Conservation (phyloP, 2,113 vertebrate genomes). For the Engraulis encrasicolus region DNA sequence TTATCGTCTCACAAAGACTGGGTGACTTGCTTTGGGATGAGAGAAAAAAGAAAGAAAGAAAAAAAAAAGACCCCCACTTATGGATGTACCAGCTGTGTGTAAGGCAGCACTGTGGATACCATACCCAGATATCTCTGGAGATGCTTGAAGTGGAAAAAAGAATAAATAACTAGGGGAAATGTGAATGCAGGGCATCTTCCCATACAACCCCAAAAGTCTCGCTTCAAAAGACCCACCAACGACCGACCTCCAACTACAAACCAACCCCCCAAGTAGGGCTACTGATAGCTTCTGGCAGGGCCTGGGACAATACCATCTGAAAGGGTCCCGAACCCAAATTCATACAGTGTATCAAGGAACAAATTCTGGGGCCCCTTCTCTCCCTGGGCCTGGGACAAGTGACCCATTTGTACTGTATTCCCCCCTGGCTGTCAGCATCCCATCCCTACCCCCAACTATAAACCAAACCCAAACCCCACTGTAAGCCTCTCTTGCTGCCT, state of each 20-base stretch:
- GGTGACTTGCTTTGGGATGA: slow-evolving; percentile 22
- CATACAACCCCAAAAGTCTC: not conserved
- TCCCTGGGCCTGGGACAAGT: no score
- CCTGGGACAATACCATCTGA: no score
- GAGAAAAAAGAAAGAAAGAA: no score
- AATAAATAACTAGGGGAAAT: not conserved
- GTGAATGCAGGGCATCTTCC: not conserved
- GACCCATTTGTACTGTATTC: no score
- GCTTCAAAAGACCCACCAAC: no score
- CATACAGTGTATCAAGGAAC: no score
- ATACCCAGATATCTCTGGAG: slow-evolving; percentile 4
- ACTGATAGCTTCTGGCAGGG: no score
- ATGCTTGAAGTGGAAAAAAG: not conserved
- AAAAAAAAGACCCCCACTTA: not conserved
- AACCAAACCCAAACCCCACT: not conserved
- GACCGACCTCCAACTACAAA: not conserved
- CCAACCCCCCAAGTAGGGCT: no score
- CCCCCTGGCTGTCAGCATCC: no score
- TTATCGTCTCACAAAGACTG: slow-evolving; percentile 25
- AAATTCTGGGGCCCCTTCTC: no score
- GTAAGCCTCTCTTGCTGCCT: not conserved
- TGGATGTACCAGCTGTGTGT: slow-evolving; percentile 8
- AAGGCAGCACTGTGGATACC: not conserved
- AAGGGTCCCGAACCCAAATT: no score
- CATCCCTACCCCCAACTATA: not conserved